Percentiles rank a stretch among this genome's conserved stretches.
Conservation (phyloP, 1,140 invertebrate genomes). For the Lordiphosa clarofinis region DNA sequence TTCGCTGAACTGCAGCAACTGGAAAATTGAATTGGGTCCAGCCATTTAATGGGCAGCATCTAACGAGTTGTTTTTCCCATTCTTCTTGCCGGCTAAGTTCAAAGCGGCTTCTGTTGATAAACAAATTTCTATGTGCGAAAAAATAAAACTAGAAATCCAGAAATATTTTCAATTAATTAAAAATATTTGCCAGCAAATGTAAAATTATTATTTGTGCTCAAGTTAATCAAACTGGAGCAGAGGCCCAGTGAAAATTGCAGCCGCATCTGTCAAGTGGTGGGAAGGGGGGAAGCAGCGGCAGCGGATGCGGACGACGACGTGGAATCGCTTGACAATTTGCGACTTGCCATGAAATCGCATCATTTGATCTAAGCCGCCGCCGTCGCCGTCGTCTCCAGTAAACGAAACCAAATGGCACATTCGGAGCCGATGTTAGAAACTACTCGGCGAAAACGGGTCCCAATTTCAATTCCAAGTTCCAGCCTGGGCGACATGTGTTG, state of each 20-base stretch:
- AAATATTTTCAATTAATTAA: conserved; percentile 69
- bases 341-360: conserved; percentile 78
- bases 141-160: conserved; percentile 40
- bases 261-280: neutral
- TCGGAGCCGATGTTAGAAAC: conserved; percentile 26
- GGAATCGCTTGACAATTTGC: conserved; percentile 68
- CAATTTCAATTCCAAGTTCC: conserved; percentile 25
- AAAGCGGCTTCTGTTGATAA: conserved; percentile 67
- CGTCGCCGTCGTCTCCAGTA: conserved; percentile 35
- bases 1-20: conserved; percentile 38
- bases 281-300: neutral
- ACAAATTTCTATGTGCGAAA: conserved; percentile 37
- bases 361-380: conserved; percentile 76
- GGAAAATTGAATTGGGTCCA: conserved; percentile 64
- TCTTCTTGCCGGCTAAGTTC: conserved; percentile 44
- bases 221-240: conserved; percentile 65
- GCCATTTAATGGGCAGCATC: conserved; percentile 59
- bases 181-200: conserved; percentile 40
- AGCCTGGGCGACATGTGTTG: conserved; percentile 67
- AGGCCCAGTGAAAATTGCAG: conserved; percentile 2
- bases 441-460: conserved; percentile 26
- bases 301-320: conserved; percentile 40
- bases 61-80: conserved; percentile 36
- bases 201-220: conserved; percentile 1
- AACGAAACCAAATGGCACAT: conserved; percentile 76